Base-by-base conservation (phyloP, 53 echinoderm and acorn worm species). In the Mesocentrotus franciscanus region DNA sequence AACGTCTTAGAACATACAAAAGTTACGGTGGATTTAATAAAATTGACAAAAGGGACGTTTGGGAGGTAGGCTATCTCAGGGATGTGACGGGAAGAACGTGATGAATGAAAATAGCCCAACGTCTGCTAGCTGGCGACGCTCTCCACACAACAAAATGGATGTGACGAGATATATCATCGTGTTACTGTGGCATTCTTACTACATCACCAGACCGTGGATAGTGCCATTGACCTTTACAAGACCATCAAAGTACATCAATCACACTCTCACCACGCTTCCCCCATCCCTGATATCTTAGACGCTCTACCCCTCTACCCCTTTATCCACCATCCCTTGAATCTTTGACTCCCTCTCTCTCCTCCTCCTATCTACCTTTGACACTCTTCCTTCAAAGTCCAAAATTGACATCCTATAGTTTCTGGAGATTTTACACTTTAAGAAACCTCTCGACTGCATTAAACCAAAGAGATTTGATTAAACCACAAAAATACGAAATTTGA, bases 171-270 rank as follows among this genome's bases (percentile, higher is more conserved):
- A 87, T 87, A 59, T 87, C 87, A 27, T 27, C 87, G 56, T 87
- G 87, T 87, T 87, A 58, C 87, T 87, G 87, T 87, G 87, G 58
- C 58, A 87, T 87, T 57, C 87, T 87, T 87, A 58, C 87, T 13
- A 8, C 66, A 64, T 33, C 64, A 91, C 64, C 66, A 91, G 91
- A 66, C 64, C 18, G 58, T 91, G 22, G 36, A 61, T 64, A 66
- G 66, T 64, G 91, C 64, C 64, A 91, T 64, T 66, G 66, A 91
- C 91, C 66, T 64, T 91, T 90, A 60, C 5, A 55, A 84, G 42
- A 84, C 84, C 90, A 59, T 60, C 90, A 90, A 16, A 59, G 42
- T 42, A 90, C 90, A 90, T 90, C 90, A 91, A 66, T 92, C 92
- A 72, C 64, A 17, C 58, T 92, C 49, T 92, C 92, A n/a, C 60